These are phyloP conservation scores for Pangasianodon hypophthalmus DNA, from an alignment of 2,113 vertebrate species.

Conservation along the genomic window DNA sequence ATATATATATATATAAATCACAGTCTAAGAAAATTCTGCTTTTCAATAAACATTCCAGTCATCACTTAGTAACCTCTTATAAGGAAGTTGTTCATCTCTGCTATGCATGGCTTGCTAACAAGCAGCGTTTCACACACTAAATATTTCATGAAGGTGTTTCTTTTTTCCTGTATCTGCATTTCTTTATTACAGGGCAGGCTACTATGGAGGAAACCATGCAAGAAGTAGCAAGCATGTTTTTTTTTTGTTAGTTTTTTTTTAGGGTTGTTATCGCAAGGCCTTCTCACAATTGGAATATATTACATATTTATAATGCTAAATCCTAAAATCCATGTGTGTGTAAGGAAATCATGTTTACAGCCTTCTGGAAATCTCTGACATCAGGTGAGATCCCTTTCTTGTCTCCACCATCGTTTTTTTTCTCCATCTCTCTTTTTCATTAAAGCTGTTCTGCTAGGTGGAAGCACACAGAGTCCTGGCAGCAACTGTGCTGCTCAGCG, in stretches of 20 bases:
- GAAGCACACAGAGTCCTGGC: slow-evolving; percentile 13
- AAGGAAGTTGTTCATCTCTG: slow-evolving; percentile 57
- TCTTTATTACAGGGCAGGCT: slow-evolving; percentile 2
- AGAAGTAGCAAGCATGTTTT: neutral
- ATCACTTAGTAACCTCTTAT: slow-evolving; percentile 59
- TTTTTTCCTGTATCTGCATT: slow-evolving; percentile 1
- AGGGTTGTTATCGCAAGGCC: slow-evolving; percentile 15
- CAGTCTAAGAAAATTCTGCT: neutral
- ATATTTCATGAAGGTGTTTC: slow-evolving; percentile 59
- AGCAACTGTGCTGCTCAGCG: slow-evolving; percentile 2
- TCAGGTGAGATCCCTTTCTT: neutral
- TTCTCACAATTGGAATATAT: slow-evolving; percentile 35
- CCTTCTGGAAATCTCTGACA: neutral
- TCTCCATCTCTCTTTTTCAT: slow-evolving; percentile 7
- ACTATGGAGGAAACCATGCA: slow-evolving; percentile 13
- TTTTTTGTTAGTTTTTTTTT: slow-evolving; percentile 13
- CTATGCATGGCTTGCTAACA: slow-evolving; percentile 61
- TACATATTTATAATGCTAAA: slow-evolving; percentile 25
- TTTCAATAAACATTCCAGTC: slow-evolving; percentile 57
- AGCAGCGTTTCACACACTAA: slow-evolving; percentile 56
- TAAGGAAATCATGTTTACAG: neutral
- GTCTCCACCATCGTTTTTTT: neutral
- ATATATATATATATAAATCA: neutral
- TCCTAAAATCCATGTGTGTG: neutral
- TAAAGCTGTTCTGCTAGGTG: slow-evolving; percentile 3